A percentile compares a stretch with the other conserved stretches of the same genome.
Evolutionary conservation across 2,888 invertebrate species (phyloP).

Genomic region (Pristionchus maxplancki): DNA sequence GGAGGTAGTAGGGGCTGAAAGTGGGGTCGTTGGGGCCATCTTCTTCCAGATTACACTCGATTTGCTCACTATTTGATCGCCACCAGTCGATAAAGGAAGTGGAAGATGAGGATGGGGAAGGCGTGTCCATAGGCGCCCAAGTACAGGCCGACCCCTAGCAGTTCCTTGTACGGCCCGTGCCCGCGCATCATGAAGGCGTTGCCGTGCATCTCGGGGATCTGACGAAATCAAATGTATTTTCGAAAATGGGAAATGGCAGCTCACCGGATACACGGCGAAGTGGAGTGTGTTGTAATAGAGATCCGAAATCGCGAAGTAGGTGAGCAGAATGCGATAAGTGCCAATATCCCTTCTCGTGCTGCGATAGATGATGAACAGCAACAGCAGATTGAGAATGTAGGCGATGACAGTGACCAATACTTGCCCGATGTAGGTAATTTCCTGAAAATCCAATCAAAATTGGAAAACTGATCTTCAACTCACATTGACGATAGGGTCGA

Average conservation of each 20-base stretch:
- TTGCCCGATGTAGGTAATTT: background rate
- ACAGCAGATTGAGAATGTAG: background rate
- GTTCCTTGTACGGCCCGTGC: background rate
- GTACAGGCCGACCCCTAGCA: background rate
- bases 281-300: slow-evolving; percentile 13
- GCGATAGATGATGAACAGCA: background rate
- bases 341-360: background rate
- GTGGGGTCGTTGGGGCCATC: too few relatives aligned
- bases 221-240: background rate
- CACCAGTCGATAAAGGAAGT: slow-evolving; percentile 1
- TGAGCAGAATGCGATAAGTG: background rate
- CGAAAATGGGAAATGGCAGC: too few relatives aligned
- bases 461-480: background rate
- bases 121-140: background rate
- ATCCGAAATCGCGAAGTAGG: background rate
- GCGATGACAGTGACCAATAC: background rate
- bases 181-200: background rate
- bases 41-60: too few relatives aligned
- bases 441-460: background rate
- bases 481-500: background rate
- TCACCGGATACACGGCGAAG: background rate
- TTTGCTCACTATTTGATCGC: slow-evolving; percentile 7
- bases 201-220: slow-evolving; percentile 25
- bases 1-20: background rate
- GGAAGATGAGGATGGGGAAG: slow-evolving; percentile 38